These are phyloP conservation scores for Arctia plantaginis DNA, from an alignment of 2,888 invertebrate species.

Conservation along the genomic window DNA sequence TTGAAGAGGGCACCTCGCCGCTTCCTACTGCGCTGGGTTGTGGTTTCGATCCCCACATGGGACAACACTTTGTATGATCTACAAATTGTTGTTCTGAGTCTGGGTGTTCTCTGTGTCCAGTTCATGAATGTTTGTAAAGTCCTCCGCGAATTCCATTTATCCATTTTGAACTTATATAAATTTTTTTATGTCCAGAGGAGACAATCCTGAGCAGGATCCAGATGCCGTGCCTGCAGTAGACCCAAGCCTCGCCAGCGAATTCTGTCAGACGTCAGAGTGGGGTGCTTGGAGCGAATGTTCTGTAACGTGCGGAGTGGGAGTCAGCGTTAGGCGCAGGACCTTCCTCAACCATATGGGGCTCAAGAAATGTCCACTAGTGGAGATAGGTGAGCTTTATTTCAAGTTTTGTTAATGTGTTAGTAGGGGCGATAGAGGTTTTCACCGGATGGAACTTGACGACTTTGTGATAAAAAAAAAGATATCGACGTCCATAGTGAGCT, in stretches of 20 bases:
- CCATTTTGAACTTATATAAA: background rate
- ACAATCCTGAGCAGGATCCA: conserved; percentile 49
- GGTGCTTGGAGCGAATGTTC: conserved; percentile 95
- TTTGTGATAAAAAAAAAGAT: too few relatives aligned
- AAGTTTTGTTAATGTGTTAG: background rate
- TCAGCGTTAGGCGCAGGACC: conserved; percentile 90
- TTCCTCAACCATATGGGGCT: conserved; percentile 91
- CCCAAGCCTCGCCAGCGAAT: conserved; percentile 51
- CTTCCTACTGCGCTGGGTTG: too few relatives aligned
- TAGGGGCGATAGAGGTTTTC: too few relatives aligned
- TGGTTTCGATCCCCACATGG: too few relatives aligned
- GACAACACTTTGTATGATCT: too few relatives aligned
- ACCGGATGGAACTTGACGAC: too few relatives aligned
- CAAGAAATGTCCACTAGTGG: conserved; percentile 93
- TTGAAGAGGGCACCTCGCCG: too few relatives aligned
- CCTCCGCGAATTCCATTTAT: background rate
- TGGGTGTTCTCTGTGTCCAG: too few relatives aligned
- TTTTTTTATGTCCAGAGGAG: conserved; percentile 52
- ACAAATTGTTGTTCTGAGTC: too few relatives aligned
- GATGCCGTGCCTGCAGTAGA: conserved; percentile 35
- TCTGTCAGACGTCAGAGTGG: conserved; percentile 91
- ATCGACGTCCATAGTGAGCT: too few relatives aligned
- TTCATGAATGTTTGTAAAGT: too few relatives aligned
- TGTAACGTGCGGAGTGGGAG: conserved; percentile 93
- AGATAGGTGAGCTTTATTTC: conserved; percentile 74